Evolutionary conservation across 2,888 invertebrate species (phyloP), one percentile per base, ranked within the genome.

Genomic region (Odontocolon sp.): DNA sequence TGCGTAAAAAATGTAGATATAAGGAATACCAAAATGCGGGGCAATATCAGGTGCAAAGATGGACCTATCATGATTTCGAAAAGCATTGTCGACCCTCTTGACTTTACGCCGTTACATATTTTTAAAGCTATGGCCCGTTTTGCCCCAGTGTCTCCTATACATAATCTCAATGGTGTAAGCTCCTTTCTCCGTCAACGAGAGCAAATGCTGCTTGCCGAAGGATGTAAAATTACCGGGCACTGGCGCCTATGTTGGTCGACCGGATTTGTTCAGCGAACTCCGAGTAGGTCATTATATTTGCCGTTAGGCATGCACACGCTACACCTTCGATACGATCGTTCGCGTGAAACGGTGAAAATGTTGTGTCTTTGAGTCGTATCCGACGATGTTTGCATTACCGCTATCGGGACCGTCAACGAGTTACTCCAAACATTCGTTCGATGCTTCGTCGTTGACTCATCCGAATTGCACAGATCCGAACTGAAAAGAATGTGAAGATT

Each of bases 271-370:
- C 75, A 72, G 71, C 61, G 63, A 40, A 26, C 33, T 28, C 50
- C 59, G 31, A 85, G 84, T 87, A 85, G 84, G 85, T 86, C 84
- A 84, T 75, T 76, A 73, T 81, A 81, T 81, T 83, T 84, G 83
- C 86, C 85, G 86, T 87, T 86, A 87, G 80, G 69, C 78, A 73
- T 78, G 18, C 42, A 78, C 72, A 80, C 73, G 76, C 63, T 33
- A 40, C 8, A 21, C 18, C 52, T 42, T 23, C 28, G 54, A 66
- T 42, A 21, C 56, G 2, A 14, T 23, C 50, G 14, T 47, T 52
- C 21, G 11, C 11, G 26, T 40, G 28, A 40, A 59, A 59, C 59
- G 59, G 59, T 69, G 50, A 68, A 74, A 61, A 68, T 61, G 3
- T 40, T 50, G 14, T 14, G n/a, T 11, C 56, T 36, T 31, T n/a